A percentile compares a stretch with the other conserved stretches of the same genome.
Conservation (phyloP, 2,113 vertebrate genomes). For the Dendrocopos noguchii region DNA sequence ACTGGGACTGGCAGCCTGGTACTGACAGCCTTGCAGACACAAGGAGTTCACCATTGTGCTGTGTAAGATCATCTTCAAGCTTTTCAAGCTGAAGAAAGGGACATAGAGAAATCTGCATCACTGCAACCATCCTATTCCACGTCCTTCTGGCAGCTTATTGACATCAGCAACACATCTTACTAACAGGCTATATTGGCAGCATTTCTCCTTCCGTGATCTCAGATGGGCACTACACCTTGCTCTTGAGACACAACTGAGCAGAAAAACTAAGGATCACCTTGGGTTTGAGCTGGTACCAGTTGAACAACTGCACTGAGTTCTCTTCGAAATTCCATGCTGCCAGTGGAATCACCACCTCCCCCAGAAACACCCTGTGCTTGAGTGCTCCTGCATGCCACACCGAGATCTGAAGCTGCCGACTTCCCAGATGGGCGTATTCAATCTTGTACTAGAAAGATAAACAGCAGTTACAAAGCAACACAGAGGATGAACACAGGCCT, state of each 20-base stretch:
- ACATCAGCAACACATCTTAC: background rate
- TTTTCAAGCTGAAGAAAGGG: constrained; percentile 61
- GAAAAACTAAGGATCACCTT: constrained; percentile 76
- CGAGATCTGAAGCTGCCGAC: constrained; percentile 81
- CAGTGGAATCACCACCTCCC: constrained; percentile 85
- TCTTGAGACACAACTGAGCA: background rate
- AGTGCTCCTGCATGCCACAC: constrained; percentile 88
- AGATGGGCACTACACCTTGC: background rate
- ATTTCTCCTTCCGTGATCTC: background rate
- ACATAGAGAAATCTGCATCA: background rate
- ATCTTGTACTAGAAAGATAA: constrained; percentile 80
- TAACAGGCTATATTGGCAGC: background rate
- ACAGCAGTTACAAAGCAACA: background rate
- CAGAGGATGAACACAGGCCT: background rate
- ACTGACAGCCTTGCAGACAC: constrained; percentile 69
- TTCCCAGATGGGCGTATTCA: constrained; percentile 77
- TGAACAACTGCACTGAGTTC: constrained; percentile 49
- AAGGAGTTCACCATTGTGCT: constrained; percentile 52
- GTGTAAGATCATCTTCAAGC: constrained; percentile 23
- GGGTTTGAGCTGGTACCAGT: constrained; percentile 83
- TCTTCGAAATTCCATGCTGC: constrained; percentile 82
- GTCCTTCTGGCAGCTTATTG: background rate
- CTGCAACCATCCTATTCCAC: background rate
- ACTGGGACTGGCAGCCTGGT: constrained; percentile 8
- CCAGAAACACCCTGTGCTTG: constrained; percentile 84